Conservation (phyloP, 2,113 vertebrate species). For the Salvelinus sp. region DNA sequence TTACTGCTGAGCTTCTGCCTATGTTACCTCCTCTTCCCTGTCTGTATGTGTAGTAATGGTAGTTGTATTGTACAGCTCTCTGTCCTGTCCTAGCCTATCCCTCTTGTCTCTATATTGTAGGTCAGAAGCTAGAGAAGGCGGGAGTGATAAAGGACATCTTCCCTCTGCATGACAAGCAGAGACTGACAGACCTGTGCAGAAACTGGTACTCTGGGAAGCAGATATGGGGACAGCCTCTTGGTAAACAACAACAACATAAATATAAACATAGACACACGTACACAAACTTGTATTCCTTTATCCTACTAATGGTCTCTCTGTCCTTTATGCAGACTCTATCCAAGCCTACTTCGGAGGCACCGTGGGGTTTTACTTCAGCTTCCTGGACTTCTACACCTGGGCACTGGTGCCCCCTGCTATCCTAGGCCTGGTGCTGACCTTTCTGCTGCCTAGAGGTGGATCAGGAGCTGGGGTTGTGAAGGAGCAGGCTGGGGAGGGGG, state of each 20-base stretch:
- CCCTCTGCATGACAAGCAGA: slow-evolving; percentile 68
- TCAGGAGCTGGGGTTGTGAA: slow-evolving; percentile 49
- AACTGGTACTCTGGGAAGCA: slow-evolving; percentile 74
- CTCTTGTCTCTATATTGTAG: slow-evolving; percentile 55
- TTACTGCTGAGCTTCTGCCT: too few species aligned
- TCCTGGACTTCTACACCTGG: slow-evolving; percentile 82
- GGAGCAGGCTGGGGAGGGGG: slow-evolving; percentile 39
- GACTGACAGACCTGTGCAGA: slow-evolving; percentile 64
- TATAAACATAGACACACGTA: not conserved
- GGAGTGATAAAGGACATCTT: slow-evolving; percentile 68
- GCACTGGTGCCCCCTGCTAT: slow-evolving; percentile 74
- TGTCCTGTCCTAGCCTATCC: not conserved
- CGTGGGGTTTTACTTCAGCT: slow-evolving; percentile 80
- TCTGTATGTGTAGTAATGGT: too few species aligned
- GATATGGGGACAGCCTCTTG: slow-evolving; percentile 73
- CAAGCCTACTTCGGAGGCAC: slow-evolving; percentile 75
- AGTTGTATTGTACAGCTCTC: not conserved
- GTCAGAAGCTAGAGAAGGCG: slow-evolving; percentile 71
- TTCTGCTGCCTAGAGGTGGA: slow-evolving; percentile 62
- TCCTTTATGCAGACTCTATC: slow-evolving; percentile 67
- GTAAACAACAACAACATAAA: slow-evolving; percentile 42
- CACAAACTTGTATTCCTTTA: not conserved
- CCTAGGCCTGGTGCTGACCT: slow-evolving; percentile 62
- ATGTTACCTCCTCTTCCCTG: too few species aligned
- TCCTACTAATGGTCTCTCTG: slow-evolving; percentile 1